Conservation (phyloP, 2,888 invertebrate species). For the Axea sp. region DNA sequence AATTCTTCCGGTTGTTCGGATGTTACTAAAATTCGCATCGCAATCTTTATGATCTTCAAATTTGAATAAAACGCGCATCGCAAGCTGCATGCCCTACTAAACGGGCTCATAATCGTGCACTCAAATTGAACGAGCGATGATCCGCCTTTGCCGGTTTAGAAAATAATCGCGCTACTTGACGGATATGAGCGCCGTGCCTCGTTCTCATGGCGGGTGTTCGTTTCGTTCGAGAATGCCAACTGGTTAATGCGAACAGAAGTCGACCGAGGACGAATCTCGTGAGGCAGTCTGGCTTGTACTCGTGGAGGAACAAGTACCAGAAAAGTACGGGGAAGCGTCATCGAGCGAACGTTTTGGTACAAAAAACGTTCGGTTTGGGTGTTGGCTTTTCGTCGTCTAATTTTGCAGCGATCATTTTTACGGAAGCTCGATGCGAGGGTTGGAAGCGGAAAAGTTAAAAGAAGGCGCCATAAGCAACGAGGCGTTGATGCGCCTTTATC, state of each 20-base stretch:
- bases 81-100: slow-evolving; percentile 19
- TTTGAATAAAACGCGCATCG: slow-evolving; percentile 18
- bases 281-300: slow-evolving; percentile 30
- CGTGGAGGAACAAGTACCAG: slow-evolving; percentile 23
- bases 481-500: slow-evolving; percentile 30
- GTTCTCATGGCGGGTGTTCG: slow-evolving; percentile 22
- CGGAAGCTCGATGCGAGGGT: slow-evolving; percentile 40
- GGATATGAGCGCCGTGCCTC: slow-evolving; percentile 28
- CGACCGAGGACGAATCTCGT: slow-evolving; percentile 38
- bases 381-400: slow-evolving; percentile 32
- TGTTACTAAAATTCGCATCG: slow-evolving; percentile 20
- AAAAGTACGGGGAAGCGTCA: slow-evolving; percentile 11
- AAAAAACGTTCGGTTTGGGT: slow-evolving; percentile 17
- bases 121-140: slow-evolving; percentile 43
- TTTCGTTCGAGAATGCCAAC: slow-evolving; percentile 35
- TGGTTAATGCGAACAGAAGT: slow-evolving; percentile 44
- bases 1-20: no score
- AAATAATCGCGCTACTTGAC: slow-evolving; percentile 41
- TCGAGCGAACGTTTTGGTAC: slow-evolving; percentile 41
- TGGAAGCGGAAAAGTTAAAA: slow-evolving; percentile 32
- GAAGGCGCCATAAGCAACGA: slow-evolving; percentile 3
- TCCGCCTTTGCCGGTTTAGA: slow-evolving; percentile 25
- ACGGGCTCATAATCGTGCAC: slow-evolving; percentile 21
- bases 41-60: slow-evolving; percentile 29
- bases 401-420: slow-evolving; percentile 50